Base-by-base conservation (phyloP, 2,797 vertebrate species). In the Cynodonichthys magdalenae region DNA sequence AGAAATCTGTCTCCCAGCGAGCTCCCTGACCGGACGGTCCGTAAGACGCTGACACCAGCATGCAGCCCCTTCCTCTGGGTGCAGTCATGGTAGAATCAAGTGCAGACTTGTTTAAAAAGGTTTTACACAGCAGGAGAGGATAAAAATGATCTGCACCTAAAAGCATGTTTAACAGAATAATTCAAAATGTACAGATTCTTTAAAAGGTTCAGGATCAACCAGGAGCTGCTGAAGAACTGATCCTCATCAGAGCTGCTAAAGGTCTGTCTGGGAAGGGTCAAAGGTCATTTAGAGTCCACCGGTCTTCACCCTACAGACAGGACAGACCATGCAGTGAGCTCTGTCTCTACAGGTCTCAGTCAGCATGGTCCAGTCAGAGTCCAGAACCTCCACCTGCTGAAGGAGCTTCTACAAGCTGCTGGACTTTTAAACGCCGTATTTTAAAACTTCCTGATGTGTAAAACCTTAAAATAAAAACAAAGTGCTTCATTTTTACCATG, bases 21-120 rank as follows among this genome's bases (percentile, higher is more conserved):
- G 59, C 9, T 53, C 52, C 66, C 27, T 7, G 18, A 3, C 24
- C 1, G 0, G 57, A 47, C 24, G 18, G 6, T 62, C 36, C 55
- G 47, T 48, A 34, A 34, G 24, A 56, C 5, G 46, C 59, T 55
- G 15, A 41, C 31, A 28, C 12, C 0, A 48, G 31, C 60, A 15
- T 64, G 27, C 46, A 11, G n/a, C 46, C 39, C 8, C 20, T 3
- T 58, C 18, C 66, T 41, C 45, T 58, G 17, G 59, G 27, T 28
- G 36, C 41, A 15, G 41, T 47, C 46, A 20, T 19, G n/a, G 18
- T 47, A 3, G 8, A 47, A 44, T 17, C 1, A 17, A 17, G 41
- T 44, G 1, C 41, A 17, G 15, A 17, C 41, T 36, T 8, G 4
- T 31, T 31, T 31, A 31, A 6, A 11, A 39, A 39, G 36, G 10